phyloP scores from a whole-genome alignment of 1,140 invertebrate genomes.

The Dendroctonus valens region DNA sequence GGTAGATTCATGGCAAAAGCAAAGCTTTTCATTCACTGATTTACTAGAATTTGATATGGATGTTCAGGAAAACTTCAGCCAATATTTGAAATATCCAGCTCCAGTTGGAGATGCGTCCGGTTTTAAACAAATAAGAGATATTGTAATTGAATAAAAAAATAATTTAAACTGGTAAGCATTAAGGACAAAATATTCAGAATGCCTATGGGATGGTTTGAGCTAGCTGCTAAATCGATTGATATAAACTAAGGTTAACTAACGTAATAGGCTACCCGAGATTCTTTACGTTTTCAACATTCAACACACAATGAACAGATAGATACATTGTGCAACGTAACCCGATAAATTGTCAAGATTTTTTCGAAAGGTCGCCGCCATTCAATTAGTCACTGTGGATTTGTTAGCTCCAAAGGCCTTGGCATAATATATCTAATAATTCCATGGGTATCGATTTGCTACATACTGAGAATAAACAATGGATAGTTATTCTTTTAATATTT shows the following conservation, averaged over 20 bases:
- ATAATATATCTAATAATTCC: conserved; percentile 29
- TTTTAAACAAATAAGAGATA: too few species aligned
- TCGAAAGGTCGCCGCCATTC: conserved; percentile 27
- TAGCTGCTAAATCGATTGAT: too few species aligned
- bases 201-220: too few species aligned
- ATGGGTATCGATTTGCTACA: conserved; percentile 20
- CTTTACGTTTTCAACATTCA: conserved; percentile 15
- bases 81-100: too few species aligned
- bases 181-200: too few species aligned
- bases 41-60: too few species aligned
- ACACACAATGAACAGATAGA: conserved; percentile 21
- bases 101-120: too few species aligned
- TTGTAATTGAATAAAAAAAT: too few species aligned
- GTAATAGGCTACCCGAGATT: conserved; percentile 10
- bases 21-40: too few species aligned
- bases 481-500: conserved; percentile 18
- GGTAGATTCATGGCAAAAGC: too few species aligned
- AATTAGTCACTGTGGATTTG: conserved; percentile 28
- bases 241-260: background rate
- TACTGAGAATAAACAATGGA: conserved; percentile 27
- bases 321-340: conserved; percentile 18
- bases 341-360: conserved; percentile 30
- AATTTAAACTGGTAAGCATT: too few species aligned
- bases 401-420: conserved; percentile 27
- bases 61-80: too few species aligned